Evolutionary conservation across 2,113 vertebrate genomes (phyloP), one percentile per base, ranked within the genome.

Genomic region (Poeciliopsis turrubarensis): DNA sequence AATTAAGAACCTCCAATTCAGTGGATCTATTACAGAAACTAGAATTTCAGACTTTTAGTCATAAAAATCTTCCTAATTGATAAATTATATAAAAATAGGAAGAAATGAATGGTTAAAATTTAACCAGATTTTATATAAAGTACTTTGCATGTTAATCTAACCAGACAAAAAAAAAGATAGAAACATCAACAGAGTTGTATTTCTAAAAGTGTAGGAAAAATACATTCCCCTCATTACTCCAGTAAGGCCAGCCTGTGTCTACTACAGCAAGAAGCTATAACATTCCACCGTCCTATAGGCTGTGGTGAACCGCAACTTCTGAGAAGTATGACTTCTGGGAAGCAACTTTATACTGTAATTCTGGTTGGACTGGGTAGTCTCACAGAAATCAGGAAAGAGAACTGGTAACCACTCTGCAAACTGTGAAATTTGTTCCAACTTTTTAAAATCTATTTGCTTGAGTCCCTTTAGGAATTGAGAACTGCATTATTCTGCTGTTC

Each of bases 281-380:
- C 32, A 65, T 65, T 65, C 64, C 64, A 65, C 1, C 32, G 3
- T 65, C 34, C 64, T 39, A 37, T 65, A 25, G 34, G 34, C 12
- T 65, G 64, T 39, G 64, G 64, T 15, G 25, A 26, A 65, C 64
- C 64, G 39, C 64, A 65, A 26, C 37, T 37, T 34, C 63, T 65
- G 64, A 34, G 34, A 65, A 65, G 37, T 65, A 37, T n/a, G 32
- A 39, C 37, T 65, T 34, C 63, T 65, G 64, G 64, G 64, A 65
- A 65, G 37, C 13, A 37, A 32, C 25, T 65, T 65, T 25, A 25
- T 41, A 15, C 14, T 41, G 39, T 14, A 65, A 37, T 37, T 65
- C 64, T 65, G 25, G 64, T 11, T n/a, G 31, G 32, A n/a, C 64
- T n/a, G 64, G 12, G n/a, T 4, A 65, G 13, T 13, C 11, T 25